Base-by-base conservation (phyloP, 2,797 vertebrate species). In the Hoplostethus mediterraneus region DNA sequence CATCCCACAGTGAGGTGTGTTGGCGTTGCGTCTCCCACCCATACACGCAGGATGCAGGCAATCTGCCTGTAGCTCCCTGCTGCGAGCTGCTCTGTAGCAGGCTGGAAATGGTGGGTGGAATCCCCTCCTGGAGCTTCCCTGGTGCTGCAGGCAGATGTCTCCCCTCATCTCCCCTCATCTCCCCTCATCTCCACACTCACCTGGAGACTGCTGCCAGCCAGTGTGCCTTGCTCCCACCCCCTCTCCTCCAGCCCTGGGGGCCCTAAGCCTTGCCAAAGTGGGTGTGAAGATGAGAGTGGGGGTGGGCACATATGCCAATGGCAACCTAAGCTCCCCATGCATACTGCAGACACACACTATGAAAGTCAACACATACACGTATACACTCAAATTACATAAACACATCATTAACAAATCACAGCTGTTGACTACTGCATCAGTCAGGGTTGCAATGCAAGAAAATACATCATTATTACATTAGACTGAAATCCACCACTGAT, bases 141-240 rank as follows among this genome's bases (percentile, higher is more conserved):
- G 75, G 80, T 80, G 89, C 90, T 86, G 82, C 70, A 88, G 86
- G 86, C 90, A 90, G 84, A 92, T 88, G 87, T 85, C 86, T 89
- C 73, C 77, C 80, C 84, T 80, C 56, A 44, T 83, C 71, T 83
- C 77, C 78, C 79, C 87, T 83, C 86, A 78, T 86, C 85, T 89
- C 81, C 71, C 65, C 21, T 21, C 21, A 21, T 21, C 21, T 21
- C 17, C 71, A 64, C 17, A 57, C 78, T 87, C 83, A 91, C 90
- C 86, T 90, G 81, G 86, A 88, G 80, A 84, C 81, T 14, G 61
- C 66, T 71, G 82, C 71, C 83, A 87, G 77, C 73, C 82, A 78
- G 67, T 8, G 5, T 71, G 69, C 63, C 68, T 67, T 16, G 0
- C 44, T 73, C 62, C 63, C 72, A 64, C 66, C 69, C 57, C 80